Percentiles rank a stretch among this genome's conserved stretches.
phyloP scores from a whole-genome alignment of 1,140 invertebrate genomes.

The Aphelenchoides besseyi region DNA sequence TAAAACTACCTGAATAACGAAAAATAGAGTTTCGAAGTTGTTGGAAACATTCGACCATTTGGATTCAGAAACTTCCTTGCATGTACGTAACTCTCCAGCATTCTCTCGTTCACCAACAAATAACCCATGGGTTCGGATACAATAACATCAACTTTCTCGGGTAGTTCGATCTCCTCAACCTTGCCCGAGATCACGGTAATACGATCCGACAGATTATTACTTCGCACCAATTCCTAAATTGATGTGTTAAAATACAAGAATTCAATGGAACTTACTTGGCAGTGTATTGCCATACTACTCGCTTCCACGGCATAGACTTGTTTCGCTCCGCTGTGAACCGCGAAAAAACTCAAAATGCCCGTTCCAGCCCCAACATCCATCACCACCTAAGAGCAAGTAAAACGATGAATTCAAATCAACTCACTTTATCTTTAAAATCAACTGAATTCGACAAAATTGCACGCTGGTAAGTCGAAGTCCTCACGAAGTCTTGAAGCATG shows the following conservation, averaged over 20 bases:
- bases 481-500: conserved; percentile 97
- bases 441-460: conserved; percentile 87
- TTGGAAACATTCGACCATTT: conserved; percentile 91
- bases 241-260: conserved; percentile 32
- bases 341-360: conserved; percentile 97
- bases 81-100: conserved; percentile 97
- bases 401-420: conserved; percentile 1
- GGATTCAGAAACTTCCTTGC: conserved; percentile 95
- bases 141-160: conserved; percentile 91
- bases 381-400: conserved; percentile 69
- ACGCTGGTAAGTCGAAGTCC: conserved; percentile 95
- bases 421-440: conserved; percentile 77
- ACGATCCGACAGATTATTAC: conserved; percentile 80
- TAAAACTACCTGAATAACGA: too few relatives aligned
- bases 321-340: conserved; percentile 89
- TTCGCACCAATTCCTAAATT: conserved; percentile 74
- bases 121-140: conserved; percentile 98
- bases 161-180: conserved; percentile 93
- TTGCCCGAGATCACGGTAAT: conserved; percentile 92
- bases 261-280: conserved; percentile 71
- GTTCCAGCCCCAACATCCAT: conserved; percentile 94
- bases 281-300: conserved; percentile 94
- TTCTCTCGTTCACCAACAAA: conserved; percentile 98
- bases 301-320: conserved; percentile 98
- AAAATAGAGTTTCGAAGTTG: conserved; percentile 89